Base-by-base conservation (phyloP, 2,888 invertebrate genomes). In the Macrosoma leucophasiata region DNA sequence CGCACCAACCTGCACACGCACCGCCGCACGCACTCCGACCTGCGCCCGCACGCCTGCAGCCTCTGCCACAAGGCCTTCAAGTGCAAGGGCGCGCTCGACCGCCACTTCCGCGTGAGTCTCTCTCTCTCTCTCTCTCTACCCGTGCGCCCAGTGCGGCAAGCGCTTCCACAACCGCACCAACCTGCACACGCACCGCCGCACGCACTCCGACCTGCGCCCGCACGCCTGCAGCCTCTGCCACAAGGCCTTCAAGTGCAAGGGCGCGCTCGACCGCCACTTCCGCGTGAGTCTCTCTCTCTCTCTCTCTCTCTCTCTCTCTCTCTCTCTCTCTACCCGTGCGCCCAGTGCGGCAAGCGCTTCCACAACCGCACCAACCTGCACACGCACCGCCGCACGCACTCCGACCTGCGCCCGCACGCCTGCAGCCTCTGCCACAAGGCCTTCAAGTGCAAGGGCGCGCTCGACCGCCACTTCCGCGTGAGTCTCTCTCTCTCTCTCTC, bases 201-300 rank as follows among this genome's bases (percentile, higher is more conserved):
- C 72, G n/a, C 79, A 81, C 52, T 77, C 77, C 4, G 77, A 79
- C 32, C 29, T 33, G 7, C 48, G 81, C 0, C 81, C 81, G 7
- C 65, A 77, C 52, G 55, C 69, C 3, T 81, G 81, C 62, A 29
- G 52, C 33, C 55, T 74, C 2, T 81, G 81, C 50, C 49, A 51
- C 23, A 79, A 79, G 54, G 78, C 69, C 0, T 81, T 81, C 62
- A 81, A 79, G 52, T 55, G 68, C 30, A 79, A 81, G 39, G 76
- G 75, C 1, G 79, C 78, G 1, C 54, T 79, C 6, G 74, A 76
- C 37, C 43, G 78, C 3, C 79, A 79, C 42, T 68, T 67, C 27
- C 39, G 74, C 48, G 76, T 76, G 29, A 48, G 48, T 42, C 8
- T 17, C 17, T 17, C 7, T 17, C 7, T 17, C 7, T 17, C 7